Percentiles rank a stretch among this genome's conserved stretches.
Evolutionary conservation across 1,140 invertebrate genomes (phyloP).

Genomic region (Caerostris extrusa): DNA sequence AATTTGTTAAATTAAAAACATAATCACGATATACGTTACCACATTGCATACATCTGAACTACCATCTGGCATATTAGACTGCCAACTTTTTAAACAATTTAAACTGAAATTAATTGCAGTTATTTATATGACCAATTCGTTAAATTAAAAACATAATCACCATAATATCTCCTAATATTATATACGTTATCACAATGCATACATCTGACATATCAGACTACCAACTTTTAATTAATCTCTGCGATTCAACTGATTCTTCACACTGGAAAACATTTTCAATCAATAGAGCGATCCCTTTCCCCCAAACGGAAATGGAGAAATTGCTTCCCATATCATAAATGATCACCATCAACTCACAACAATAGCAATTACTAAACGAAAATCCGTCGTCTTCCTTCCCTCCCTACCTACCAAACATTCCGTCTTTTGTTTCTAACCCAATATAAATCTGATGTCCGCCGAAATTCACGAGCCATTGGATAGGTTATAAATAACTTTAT

Average conservation of each 20-base stretch:
- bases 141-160: too few relatives aligned
- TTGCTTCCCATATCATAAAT: constrained; percentile 29
- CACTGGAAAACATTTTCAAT: not conserved
- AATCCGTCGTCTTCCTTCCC: not conserved
- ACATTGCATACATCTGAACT: too few relatives aligned
- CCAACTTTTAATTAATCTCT: not conserved
- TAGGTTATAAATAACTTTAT: constrained; percentile 57
- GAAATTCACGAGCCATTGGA: constrained; percentile 51
- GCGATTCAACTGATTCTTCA: not conserved
- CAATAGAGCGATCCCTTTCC: not conserved
- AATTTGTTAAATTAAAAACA: too few relatives aligned
- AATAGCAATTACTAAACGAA: constrained; percentile 51
- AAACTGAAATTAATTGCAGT: too few relatives aligned
- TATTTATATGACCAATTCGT: too few relatives aligned
- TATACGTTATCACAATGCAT: not conserved
- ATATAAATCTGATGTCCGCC: constrained; percentile 48
- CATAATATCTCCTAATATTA: too few relatives aligned
- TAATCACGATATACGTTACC: too few relatives aligned
- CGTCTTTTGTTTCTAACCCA: constrained; percentile 32
- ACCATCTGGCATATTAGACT: too few relatives aligned
- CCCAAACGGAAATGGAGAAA: not conserved
- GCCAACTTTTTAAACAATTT: too few relatives aligned
- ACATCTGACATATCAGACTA: not conserved
- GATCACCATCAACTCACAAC: constrained; percentile 20
- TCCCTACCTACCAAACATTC: not conserved